These are phyloP conservation scores for Nibea coibor DNA, from an alignment of 2,113 vertebrate genomes.

Conservation along the genomic window DNA sequence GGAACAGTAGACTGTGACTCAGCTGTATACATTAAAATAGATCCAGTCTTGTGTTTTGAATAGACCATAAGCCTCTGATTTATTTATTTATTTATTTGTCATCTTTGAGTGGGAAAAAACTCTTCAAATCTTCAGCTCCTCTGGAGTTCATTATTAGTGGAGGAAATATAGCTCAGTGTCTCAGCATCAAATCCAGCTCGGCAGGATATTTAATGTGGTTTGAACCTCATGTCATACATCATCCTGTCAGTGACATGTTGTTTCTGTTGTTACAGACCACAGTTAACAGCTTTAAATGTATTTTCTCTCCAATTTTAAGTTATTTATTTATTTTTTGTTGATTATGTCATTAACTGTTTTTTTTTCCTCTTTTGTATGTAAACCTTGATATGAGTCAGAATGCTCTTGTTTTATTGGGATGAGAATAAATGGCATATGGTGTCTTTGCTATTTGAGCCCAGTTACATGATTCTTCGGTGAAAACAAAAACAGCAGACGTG, in stretches of 20 bases:
- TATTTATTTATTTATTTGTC: background rate
- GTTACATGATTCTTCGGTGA: constrained; percentile 2
- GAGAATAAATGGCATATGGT: background rate
- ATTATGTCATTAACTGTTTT: no score
- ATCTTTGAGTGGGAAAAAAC: background rate
- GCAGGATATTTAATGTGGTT: background rate
- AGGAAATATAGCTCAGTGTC: constrained; percentile 13
- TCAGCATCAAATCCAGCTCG: background rate
- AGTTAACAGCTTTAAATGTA: background rate
- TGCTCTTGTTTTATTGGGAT: background rate
- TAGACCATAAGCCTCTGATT: no score
- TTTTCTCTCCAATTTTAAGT: no score
- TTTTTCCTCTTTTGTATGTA: background rate
- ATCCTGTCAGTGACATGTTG: background rate
- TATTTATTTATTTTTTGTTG: no score
- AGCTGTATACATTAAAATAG: background rate
- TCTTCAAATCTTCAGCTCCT: background rate
- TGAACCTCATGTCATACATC: background rate
- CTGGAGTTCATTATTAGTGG: constrained; percentile 3
- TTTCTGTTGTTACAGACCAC: background rate
- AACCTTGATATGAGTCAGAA: background rate
- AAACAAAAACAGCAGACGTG: constrained; percentile 25
- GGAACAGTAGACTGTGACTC: background rate
- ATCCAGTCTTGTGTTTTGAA: background rate
- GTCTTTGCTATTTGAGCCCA: constrained; percentile 1